phyloP scores from a whole-genome alignment of 2,888 invertebrate genomes.

The Xestoiulus laeticollis region DNA sequence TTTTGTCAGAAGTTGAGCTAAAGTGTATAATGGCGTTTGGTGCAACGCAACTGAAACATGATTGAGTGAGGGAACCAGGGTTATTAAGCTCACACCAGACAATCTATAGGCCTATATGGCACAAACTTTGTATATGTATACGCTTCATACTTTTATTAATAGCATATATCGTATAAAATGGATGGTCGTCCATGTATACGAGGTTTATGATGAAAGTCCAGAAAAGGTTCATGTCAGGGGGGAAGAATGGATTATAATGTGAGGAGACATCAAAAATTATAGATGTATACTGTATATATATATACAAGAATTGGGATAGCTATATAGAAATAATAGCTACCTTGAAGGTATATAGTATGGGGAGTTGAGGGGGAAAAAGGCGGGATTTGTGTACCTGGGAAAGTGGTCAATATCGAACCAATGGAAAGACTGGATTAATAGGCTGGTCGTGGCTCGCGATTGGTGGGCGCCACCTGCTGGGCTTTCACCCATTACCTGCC shows the following conservation, averaged over 20 bases:
- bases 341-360: neutral
- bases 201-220: neutral
- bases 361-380: neutral
- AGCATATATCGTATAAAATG: neutral
- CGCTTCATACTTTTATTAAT: neutral
- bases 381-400: neutral
- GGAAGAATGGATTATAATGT: neutral
- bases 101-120: neutral
- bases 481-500: slow-evolving; percentile 23
- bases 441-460: neutral
- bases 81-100: neutral
- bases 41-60: slow-evolving; percentile 11
- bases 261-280: neutral
- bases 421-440: neutral
- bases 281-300: neutral
- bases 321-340: neutral
- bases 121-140: neutral
- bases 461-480: slow-evolving; percentile 40
- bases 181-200: neutral
- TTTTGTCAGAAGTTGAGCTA: slow-evolving; percentile 1
- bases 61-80: slow-evolving; percentile 9
- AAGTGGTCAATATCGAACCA: neutral
- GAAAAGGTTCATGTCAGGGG: neutral
- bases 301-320: neutral
- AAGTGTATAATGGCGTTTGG: slow-evolving; percentile 21